These are phyloP conservation scores for Agrochola lychnidis DNA, from an alignment of 2,888 invertebrate genomes.

Conservation along the genomic window DNA sequence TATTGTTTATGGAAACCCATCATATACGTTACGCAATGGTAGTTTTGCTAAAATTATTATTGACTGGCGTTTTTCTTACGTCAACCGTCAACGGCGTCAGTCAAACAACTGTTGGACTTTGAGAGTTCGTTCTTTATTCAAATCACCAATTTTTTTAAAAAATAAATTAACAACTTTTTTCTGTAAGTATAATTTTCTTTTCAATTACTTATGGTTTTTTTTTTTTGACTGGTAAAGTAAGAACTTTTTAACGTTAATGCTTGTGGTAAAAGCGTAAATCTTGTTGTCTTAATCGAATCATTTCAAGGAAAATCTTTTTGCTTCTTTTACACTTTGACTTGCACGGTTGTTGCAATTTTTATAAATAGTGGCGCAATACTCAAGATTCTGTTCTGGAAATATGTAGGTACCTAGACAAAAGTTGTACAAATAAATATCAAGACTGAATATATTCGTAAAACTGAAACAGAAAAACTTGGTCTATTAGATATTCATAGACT, in stretches of 20 bases:
- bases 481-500: constrained; percentile 65
- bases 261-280: not conserved
- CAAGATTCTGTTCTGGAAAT: not conserved
- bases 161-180: not conserved
- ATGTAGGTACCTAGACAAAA: constrained; percentile 21
- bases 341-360: not conserved
- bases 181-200: constrained; percentile 12
- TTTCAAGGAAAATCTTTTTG: constrained; percentile 20
- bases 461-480: constrained; percentile 58
- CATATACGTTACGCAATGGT: constrained; percentile 65
- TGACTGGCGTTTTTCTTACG: constrained; percentile 39
- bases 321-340: constrained; percentile 9
- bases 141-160: constrained; percentile 9
- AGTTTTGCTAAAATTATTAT: constrained; percentile 59
- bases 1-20: constrained; percentile 70
- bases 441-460: constrained; percentile 20
- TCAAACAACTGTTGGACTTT: constrained; percentile 29
- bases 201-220: not conserved
- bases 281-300: not conserved
- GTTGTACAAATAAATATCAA: constrained; percentile 14
- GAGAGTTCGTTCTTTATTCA: constrained; percentile 33
- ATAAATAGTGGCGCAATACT: not conserved
- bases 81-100: constrained; percentile 38
- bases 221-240: not conserved
- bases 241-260: not conserved